A percentile compares a stretch with the other conserved stretches of the same genome.
Evolutionary conservation across 2,888 invertebrate genomes (phyloP).

Genomic region (Agriotes lineatus): DNA sequence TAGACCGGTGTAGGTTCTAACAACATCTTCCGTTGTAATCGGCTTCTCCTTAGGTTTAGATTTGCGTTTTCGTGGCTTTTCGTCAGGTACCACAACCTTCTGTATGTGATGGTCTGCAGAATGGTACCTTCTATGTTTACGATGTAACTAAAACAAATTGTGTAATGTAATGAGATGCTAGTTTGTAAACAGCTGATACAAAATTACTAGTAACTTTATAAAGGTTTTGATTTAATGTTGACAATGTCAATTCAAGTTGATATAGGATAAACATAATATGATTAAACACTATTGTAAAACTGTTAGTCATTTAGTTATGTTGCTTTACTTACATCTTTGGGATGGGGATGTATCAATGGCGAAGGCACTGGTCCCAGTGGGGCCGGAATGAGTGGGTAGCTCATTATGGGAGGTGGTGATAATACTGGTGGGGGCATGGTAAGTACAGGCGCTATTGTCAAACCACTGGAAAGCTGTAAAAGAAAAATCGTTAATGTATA

Average conservation of each 20-base stretch:
- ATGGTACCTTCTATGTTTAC: conserved; percentile 62
- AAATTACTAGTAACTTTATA: no score
- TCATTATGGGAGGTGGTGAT: conserved; percentile 49
- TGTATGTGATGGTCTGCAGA: conserved; percentile 28
- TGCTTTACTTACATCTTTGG: conserved; percentile 34
- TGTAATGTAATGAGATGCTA: no score
- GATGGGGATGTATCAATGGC: conserved; percentile 58
- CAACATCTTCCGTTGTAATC: conserved; percentile 69
- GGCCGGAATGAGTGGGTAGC: conserved; percentile 62
- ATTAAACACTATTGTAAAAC: no score
- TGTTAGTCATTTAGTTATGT: no score
- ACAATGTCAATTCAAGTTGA: no score
- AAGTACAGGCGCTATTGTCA: conserved; percentile 57
- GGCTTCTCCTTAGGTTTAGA: conserved; percentile 54
- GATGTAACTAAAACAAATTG: conserved; percentile 54
- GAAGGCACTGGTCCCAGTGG: conserved; percentile 62
- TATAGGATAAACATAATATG: no score
- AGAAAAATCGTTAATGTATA: neutral
- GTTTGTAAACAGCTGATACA: no score
- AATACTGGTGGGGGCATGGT: conserved; percentile 57
- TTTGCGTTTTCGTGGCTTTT: conserved; percentile 51
- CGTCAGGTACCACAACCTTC: conserved; percentile 44
- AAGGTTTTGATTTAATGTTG: no score
- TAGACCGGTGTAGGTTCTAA: conserved; percentile 72
- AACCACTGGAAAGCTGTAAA: conserved; percentile 56